Conservation (phyloP, 2,797 vertebrate genomes). For the Paramormyrops hopkinsi region DNA sequence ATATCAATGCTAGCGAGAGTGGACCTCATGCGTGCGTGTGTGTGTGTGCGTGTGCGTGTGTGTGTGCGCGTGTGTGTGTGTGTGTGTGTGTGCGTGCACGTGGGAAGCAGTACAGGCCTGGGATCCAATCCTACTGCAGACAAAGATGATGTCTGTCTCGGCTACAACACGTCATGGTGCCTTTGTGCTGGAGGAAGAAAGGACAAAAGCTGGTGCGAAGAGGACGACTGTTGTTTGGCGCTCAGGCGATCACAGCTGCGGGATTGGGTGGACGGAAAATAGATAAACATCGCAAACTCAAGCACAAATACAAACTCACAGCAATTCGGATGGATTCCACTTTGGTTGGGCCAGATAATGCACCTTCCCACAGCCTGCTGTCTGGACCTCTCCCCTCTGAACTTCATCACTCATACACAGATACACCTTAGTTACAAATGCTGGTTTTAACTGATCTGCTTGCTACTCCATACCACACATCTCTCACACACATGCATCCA, state of each 20-base stretch:
- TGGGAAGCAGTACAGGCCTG: constrained; percentile 5
- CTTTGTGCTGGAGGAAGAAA: constrained; percentile 39
- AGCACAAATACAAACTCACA: not conserved
- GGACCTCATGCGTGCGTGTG: not conserved
- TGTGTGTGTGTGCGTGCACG: not conserved
- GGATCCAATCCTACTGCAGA: constrained; percentile 29
- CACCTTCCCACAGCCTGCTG: not conserved
- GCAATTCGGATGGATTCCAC: not conserved
- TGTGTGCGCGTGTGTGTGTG: not conserved
- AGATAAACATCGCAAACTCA: not conserved
- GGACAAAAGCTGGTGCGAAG: constrained; percentile 38
- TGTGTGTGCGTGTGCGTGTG: not conserved
- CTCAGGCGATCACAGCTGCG: not conserved
- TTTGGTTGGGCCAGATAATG: not conserved
- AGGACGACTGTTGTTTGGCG: constrained; percentile 16
- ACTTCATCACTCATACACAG: not conserved
- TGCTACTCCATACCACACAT: not conserved
- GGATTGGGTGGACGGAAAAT: not conserved
- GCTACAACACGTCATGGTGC: constrained; percentile 28
- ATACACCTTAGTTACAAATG: not conserved
- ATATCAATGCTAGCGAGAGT: not conserved
- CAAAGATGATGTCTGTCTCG: constrained; percentile 31
- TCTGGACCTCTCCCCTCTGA: not conserved
- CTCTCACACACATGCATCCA: not conserved
- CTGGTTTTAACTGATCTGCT: not conserved